Base-by-base conservation (phyloP, 2,113 vertebrate genomes). In the Neogobius melanostomus region DNA sequence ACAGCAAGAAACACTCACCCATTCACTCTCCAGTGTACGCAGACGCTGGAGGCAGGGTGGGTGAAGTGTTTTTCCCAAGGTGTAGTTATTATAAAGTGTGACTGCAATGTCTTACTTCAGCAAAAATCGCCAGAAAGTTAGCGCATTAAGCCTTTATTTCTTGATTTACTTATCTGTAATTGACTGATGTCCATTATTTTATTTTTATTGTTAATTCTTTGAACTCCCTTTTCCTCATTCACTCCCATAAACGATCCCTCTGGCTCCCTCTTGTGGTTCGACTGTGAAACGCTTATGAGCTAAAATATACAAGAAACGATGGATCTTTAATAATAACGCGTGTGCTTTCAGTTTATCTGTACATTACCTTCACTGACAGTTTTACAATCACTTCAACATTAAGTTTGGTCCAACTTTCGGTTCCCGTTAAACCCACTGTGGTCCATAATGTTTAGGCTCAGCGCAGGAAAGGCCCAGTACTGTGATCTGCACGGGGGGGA, bases 381-480 rank as follows among this genome's bases (percentile, higher is more conserved):
- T 60, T 62, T 15, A 62, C 60, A 62, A 46, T 6, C 59, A 61
- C 42, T 61, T 17, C 12, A 61, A 61, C 36, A 36, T 36, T 7
- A 7, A 2, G 7, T 61, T 44, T 61, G 59, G 28, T 61, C 59
- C 59, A 43, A 60, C 57, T 14, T 60, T 28, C 11, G 16, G 3
- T 11, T 60, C 36, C 17, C 53, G 21, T 8, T 10, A 5, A 7
- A 17, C 56, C 44, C 66, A 62, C 71, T 59, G 46, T 47, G 57
- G 52, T 64, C 72, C 73, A 47, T 1, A 44, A 51, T 75, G 79
- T 70, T 70, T 68, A 51, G 71, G 76, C 83, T 86, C 75, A 80
- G 76, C 9, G 46, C 74, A 75, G 67, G 68, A 69, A 28, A 73
- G 64, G 67, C 82, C 59, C 64, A 66, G 43, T 43, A 21, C 69